Evolutionary conservation across 2,888 invertebrate genomes (phyloP), one percentile per base, ranked within the genome.

Genomic region (Archips xylosteana): DNA sequence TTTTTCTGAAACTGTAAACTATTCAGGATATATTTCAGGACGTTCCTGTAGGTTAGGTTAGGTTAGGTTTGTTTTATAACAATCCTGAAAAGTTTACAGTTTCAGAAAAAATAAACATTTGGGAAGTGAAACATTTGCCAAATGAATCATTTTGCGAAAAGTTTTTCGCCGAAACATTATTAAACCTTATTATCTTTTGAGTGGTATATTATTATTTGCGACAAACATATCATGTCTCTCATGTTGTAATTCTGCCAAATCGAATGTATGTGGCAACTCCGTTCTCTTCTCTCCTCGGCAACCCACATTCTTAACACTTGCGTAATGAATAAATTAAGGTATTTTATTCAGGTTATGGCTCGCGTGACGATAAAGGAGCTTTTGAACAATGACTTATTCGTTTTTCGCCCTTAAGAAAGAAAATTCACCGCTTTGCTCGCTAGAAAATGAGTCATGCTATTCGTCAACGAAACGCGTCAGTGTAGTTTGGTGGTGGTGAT

Each of bases 231-330:
- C 12, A 10, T 10, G 45, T 47, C 10, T 10, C 10, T 47, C 10
- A 47, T 2, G 49, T 49, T n/a, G n/a, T 49, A n/a, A 49, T 49
- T 49, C 49, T 49, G 49, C 49, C n/a, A 4, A 5, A 49, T 49
- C 49, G 49, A 49, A 49, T 49, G 13, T 49, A 5, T 49, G 0
- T 2, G 13, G 2, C 54, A 54, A 1, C 65, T 51, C 65, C 65
- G 51, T 15, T 51, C 10, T n/a, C 5, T 65, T 65, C 65, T 8
- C 34, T 49, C 32, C 32, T 47, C 32, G 32, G n/a, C 51, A 23
- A 15, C 49, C 65, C 51, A 51, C 65, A 65, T 65, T 65, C 36
- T 51, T 51, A 65, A 47, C 49, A 57, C 57, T 57, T 57, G 23
- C 32, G 57, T 57, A 32, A 57, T 51, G 51, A 65, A 65, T 65